Evolutionary conservation across 2,888 invertebrate genomes (phyloP), one percentile per base, ranked within the genome.

Genomic region (Apodemia duryi): DNA sequence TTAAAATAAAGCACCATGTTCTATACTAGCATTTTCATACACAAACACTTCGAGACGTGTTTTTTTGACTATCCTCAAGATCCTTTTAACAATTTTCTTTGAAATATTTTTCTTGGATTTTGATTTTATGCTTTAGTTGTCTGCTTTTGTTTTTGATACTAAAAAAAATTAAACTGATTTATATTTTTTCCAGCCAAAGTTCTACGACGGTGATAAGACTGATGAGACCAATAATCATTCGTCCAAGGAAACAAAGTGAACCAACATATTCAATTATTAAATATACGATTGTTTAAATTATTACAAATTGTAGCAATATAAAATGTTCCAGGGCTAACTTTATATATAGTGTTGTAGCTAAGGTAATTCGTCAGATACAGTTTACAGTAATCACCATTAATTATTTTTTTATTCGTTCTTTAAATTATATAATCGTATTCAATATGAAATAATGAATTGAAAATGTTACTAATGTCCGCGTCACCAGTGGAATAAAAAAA

Each of bases 141-240:
- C 38, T 46, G 13, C 3, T 46, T 46, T 4, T 13, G 46, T 46
- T 13, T 46, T 46, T 32, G 21, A 46, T 11, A 2, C 10, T 51
- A 13, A 21, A 52, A 21, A 21, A 51, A 54, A 66, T 57, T 65
- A 62, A 60, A 62, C 61, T 29, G 65, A 35, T 67, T 64, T 72
- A 71, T 65, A 70, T 71, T 63, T 74, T 76, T 92, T 82, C 63
- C 91, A 94, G 94, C 94, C 94, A 79, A 94, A 93, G 86, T 94
- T 94, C 86, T 94, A 94, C 80, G 92, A 94, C 84, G 92, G 91
- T 80, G 93, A 94, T 81, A 93, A 93, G 92, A 91, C 92, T 89
- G 93, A 93, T 81, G 93, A 93, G 75, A 88, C 85, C 79, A 91
- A 89, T 84, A 91, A 91, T 73, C 87, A 89, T 86, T 85, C 90